These are phyloP conservation scores for Bambusicola thoracicus DNA, from an alignment of 2,113 vertebrate genomes.

Conservation along the genomic window DNA sequence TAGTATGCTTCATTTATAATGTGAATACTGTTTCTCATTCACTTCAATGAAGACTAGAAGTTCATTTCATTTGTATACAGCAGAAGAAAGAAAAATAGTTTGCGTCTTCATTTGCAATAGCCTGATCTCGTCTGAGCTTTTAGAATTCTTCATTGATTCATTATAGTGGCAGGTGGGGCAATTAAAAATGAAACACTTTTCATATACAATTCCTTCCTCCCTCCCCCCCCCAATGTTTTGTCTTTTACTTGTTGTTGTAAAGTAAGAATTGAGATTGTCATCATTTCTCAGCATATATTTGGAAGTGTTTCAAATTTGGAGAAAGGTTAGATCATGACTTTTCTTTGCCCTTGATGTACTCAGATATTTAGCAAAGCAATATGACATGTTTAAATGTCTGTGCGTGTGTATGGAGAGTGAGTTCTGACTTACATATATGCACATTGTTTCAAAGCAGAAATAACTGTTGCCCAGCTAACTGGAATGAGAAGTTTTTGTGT, in stretches of 20 bases:
- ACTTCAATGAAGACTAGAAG: not conserved
- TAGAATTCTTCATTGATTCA: not conserved
- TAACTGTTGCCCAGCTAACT: not conserved
- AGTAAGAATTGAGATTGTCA: not conserved
- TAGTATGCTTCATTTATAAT: constrained; percentile 27
- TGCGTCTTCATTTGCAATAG: not conserved
- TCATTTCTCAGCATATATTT: not conserved
- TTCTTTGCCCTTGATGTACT: fast-evolving
- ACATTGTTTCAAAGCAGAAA: not conserved
- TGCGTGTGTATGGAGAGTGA: not conserved
- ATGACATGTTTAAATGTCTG: not conserved
- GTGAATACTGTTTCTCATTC: not conserved
- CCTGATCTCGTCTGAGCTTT: not conserved
- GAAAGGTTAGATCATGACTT: not conserved
- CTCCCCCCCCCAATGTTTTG: not conserved
- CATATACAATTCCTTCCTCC: not conserved
- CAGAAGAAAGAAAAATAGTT: constrained; percentile 9
- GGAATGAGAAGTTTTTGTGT: not conserved
- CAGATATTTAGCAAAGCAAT: not conserved
- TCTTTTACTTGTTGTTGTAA: not conserved
- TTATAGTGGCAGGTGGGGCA: not conserved
- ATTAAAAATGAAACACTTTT: not conserved
- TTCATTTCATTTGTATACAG: not conserved
- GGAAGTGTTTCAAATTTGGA: not conserved
- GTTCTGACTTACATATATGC: not conserved